Conservation (phyloP, 2,113 vertebrate species). For the Paradoxurus hermaphroditus region DNA sequence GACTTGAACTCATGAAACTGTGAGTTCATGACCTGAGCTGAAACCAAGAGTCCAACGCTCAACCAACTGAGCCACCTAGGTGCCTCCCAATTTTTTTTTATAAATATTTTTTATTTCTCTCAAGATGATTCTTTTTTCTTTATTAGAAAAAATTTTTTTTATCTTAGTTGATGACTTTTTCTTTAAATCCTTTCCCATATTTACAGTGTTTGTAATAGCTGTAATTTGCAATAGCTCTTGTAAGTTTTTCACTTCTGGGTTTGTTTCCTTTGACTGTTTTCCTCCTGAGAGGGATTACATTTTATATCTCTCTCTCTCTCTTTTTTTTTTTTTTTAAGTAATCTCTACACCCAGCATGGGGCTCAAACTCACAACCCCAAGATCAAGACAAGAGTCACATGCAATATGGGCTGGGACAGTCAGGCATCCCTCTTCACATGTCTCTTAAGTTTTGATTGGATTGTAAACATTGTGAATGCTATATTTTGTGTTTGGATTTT, state of each 20-base stretch:
- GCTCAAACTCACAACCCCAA: neutral
- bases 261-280: neutral
- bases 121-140: neutral
- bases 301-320: neutral
- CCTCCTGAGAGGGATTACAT: neutral
- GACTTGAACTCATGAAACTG: no score
- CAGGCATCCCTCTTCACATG: neutral
- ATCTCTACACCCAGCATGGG: neutral
- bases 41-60: no score
- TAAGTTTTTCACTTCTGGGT: neutral
- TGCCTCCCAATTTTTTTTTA: neutral
- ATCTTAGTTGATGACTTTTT: neutral
- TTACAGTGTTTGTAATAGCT: neutral
- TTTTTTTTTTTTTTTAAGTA: neutral
- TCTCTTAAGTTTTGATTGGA: slow-evolving; percentile 5
- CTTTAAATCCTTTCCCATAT: neutral
- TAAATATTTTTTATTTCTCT: neutral
- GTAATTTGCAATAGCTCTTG: neutral
- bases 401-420: neutral
- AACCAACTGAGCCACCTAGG: no score
- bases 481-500: neutral
- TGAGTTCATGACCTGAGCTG: no score
- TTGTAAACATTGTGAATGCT: neutral
- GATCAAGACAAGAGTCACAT: neutral
- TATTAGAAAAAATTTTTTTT: neutral